Evolutionary conservation across 1,140 invertebrate species (phyloP), one percentile per base, ranked within the genome.

Genomic region (Cydia splendana): DNA sequence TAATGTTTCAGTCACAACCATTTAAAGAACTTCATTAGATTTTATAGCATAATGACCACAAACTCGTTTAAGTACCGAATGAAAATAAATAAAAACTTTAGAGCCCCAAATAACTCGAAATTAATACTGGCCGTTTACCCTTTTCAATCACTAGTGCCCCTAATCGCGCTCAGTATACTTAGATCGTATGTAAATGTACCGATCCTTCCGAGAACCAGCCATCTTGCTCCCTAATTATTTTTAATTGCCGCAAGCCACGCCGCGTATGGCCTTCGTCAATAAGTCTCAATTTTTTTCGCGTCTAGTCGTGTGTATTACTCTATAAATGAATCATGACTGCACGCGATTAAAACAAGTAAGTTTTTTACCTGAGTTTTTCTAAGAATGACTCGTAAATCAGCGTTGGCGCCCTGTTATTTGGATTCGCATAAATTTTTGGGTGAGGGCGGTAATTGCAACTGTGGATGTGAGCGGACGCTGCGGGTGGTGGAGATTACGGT

Each of bases 201-300:
- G 79, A 83, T 90, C 90, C 90, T 92, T 92, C 90, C 85, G 82
- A 90, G 90, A 92, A 92, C 81, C 81, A 83, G 82, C 85, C 88
- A 87, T 90, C 85, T 89, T 86, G 86, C 76, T 86, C 85, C 88
- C 89, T 92, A 91, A 92, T 92, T 92, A 92, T 92, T 92, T 92
- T 92, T 92, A 92, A 92, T 92, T 92, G 89, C 89, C 89, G 85
- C 88, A 83, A 89, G 88, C 86, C 81, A 82, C 81, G 82, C 81
- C 79, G 83, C 81, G 81, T 85, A 84, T 86, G 88, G 87, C 89
- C 89, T 92, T 91, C 89, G 88, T 87, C 85, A 87, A 84, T 83
- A 84, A 85, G 78, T 78, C 82, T 89, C 84, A 81, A 82, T 88
- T 92, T 91, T 91, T 92, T 91, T 90, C 85, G 85, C 85, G 90